Evolutionary conservation across 2,113 vertebrate species (phyloP).

Genomic region (Oryzias melastigma): DNA sequence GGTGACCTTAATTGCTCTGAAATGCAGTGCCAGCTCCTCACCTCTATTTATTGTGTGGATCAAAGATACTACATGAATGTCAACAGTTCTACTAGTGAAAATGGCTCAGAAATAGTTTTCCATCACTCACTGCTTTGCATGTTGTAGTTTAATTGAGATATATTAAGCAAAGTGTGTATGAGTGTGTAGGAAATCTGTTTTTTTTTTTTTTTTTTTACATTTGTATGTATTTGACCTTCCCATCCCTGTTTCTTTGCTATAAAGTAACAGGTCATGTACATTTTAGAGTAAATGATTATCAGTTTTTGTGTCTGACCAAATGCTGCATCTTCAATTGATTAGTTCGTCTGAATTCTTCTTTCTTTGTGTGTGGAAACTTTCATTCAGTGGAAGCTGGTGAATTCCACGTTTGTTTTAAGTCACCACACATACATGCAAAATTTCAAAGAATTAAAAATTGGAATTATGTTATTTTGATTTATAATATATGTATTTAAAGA

Average conservation of each 20-base stretch:
- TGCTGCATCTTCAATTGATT: constrained; percentile 18
- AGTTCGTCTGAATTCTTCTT: neutral
- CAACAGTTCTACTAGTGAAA: constrained; percentile 14
- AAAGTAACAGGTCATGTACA: neutral
- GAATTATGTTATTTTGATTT: constrained; percentile 44
- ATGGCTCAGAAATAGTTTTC: neutral
- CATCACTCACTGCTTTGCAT: constrained; percentile 25
- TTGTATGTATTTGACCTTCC: constrained; percentile 1
- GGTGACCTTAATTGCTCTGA: too few species aligned
- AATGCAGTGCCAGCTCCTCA: neutral
- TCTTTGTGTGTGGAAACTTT: constrained; percentile 9
- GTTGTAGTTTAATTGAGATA: constrained; percentile 24
- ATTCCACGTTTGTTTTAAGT: constrained; percentile 38
- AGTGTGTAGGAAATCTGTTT: neutral
- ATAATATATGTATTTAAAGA: constrained; percentile 20
- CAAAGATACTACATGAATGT: neutral
- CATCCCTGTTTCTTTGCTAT: too few species aligned
- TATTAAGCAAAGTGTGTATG: constrained; percentile 8
- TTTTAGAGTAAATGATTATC: constrained; percentile 6
- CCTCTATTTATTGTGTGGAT: constrained; percentile 13
- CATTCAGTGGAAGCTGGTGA: constrained; percentile 1
- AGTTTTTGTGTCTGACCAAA: constrained; percentile 11
- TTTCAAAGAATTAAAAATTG: constrained; percentile 28
- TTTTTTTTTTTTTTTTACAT: constrained; percentile 1
- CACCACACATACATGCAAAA: constrained; percentile 1